A percentile compares a stretch with the other conserved stretches of the same genome.
Conservation (phyloP, 2,888 invertebrate genomes). For the Tiphia femorata region DNA sequence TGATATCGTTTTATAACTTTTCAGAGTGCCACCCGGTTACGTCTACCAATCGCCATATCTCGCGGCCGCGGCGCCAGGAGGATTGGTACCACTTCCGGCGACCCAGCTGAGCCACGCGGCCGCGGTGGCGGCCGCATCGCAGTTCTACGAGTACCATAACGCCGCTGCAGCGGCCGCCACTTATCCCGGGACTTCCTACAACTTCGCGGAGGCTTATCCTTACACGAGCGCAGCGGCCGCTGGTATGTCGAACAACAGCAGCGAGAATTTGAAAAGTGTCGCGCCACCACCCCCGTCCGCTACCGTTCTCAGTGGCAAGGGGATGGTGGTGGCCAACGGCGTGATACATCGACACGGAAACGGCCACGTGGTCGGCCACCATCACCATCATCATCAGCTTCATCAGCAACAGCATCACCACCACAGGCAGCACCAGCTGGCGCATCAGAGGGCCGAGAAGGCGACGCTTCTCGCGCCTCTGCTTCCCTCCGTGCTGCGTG, state of each 20-base stretch:
- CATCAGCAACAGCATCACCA: constrained; percentile 14
- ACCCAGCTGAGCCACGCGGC: constrained; percentile 80
- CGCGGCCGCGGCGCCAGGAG: constrained; percentile 75
- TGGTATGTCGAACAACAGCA: too few species aligned
- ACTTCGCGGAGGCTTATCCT: constrained; percentile 78
- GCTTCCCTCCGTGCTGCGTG: constrained; percentile 63
- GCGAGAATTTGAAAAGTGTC: constrained; percentile 59
- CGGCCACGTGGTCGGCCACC: too few species aligned
- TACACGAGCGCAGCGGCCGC: constrained; percentile 78
- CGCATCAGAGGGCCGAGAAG: constrained; percentile 42
- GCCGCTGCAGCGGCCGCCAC: constrained; percentile 79
- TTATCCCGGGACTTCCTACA: constrained; percentile 81
- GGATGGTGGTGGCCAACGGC: too few species aligned
- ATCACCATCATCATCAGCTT: constrained; percentile 43
- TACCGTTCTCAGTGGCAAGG: too few species aligned
- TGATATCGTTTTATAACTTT: constrained; percentile 61
- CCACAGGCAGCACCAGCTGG: constrained; percentile 22
- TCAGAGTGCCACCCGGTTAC: constrained; percentile 82
- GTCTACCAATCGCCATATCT: constrained; percentile 82
- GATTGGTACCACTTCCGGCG: constrained; percentile 75
- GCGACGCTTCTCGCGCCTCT: constrained; percentile 60
- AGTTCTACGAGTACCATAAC: constrained; percentile 86
- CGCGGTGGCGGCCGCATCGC: constrained; percentile 84
- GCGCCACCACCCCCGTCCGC: too few species aligned
- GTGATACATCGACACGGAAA: too few species aligned